These are phyloP conservation scores for Leucopsar rothschildi DNA, from an alignment of 2,113 vertebrate species.

Conservation along the genomic window DNA sequence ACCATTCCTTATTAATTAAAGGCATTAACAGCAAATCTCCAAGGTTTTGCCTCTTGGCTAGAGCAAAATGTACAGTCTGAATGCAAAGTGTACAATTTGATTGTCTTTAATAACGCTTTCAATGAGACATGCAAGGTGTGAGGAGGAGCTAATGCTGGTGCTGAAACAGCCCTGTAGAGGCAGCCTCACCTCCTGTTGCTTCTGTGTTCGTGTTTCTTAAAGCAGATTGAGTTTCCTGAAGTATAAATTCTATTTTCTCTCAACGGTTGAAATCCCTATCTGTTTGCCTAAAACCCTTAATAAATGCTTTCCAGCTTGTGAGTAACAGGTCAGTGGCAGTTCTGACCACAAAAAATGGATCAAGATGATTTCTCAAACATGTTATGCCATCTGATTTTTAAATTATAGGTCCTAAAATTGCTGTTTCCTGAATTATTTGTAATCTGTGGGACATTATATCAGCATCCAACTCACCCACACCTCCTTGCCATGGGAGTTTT, in stretches of 20 bases:
- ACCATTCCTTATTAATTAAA: background rate
- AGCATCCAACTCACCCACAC: background rate
- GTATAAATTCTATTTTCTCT: background rate
- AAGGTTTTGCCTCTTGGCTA: background rate
- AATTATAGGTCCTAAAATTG: background rate
- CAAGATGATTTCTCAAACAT: background rate
- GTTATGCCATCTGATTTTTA: background rate
- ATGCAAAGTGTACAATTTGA: background rate
- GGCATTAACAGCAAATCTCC: background rate
- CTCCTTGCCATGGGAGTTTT: background rate
- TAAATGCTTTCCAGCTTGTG: background rate
- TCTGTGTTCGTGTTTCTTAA: background rate
- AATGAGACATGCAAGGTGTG: background rate
- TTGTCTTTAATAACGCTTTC: background rate
- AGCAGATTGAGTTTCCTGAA: background rate
- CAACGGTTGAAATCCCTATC: background rate
- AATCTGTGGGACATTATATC: background rate
- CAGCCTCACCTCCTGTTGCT: background rate
- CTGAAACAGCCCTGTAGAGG: background rate
- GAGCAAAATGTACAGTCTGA: background rate
- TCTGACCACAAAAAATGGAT: background rate
- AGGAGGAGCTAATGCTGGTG: background rate
- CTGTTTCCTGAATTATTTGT: background rate
- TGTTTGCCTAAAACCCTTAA: background rate
- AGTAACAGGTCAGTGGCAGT: background rate